These are phyloP conservation scores for Anas platyrhynchos DNA, from an alignment of 2,113 vertebrate genomes.

Conservation along the genomic window DNA sequence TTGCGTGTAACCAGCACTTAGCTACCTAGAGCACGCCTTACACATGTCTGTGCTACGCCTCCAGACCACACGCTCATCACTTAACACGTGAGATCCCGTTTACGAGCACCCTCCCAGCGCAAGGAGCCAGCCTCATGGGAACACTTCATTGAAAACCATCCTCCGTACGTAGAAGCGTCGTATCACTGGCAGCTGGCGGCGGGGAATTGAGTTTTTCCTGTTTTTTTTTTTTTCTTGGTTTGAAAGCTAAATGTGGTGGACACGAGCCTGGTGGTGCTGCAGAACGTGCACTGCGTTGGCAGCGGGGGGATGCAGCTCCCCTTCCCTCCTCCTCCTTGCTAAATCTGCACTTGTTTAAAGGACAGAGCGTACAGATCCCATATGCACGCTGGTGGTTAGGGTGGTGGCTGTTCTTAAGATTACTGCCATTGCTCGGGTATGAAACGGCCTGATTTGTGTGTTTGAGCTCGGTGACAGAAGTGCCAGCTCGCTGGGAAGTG, in stretches of 20 bases:
- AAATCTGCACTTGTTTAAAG: slow-evolving; percentile 72
- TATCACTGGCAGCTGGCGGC: not conserved
- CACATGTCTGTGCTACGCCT: not conserved
- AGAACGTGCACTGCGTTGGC: slow-evolving; percentile 59
- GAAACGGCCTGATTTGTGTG: not conserved
- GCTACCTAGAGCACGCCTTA: not conserved
- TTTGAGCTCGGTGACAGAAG: not conserved
- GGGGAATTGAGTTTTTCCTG: not conserved
- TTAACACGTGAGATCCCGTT: slow-evolving; percentile 10
- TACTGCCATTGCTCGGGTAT: slow-evolving; percentile 8
- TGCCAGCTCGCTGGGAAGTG: slow-evolving; percentile 26
- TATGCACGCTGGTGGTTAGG: slow-evolving; percentile 36
- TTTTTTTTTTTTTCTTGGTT: slow-evolving; percentile 13
- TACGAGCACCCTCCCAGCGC: not conserved
- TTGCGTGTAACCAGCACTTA: not conserved
- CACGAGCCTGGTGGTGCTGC: slow-evolving; percentile 40
- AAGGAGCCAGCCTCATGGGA: not conserved
- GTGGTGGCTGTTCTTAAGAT: not conserved
- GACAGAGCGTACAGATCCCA: slow-evolving; percentile 62
- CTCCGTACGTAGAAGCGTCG: not conserved
- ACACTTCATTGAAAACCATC: not conserved
- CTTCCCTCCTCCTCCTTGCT: slow-evolving; percentile 64
- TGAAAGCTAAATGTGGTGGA: slow-evolving; percentile 30
- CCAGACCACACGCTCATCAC: not conserved
- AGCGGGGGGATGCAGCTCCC: not conserved